Percentiles rank a stretch among this genome's conserved stretches.
Conservation (phyloP, 2,113 vertebrate genomes). For the Miniopterus natalensis region DNA sequence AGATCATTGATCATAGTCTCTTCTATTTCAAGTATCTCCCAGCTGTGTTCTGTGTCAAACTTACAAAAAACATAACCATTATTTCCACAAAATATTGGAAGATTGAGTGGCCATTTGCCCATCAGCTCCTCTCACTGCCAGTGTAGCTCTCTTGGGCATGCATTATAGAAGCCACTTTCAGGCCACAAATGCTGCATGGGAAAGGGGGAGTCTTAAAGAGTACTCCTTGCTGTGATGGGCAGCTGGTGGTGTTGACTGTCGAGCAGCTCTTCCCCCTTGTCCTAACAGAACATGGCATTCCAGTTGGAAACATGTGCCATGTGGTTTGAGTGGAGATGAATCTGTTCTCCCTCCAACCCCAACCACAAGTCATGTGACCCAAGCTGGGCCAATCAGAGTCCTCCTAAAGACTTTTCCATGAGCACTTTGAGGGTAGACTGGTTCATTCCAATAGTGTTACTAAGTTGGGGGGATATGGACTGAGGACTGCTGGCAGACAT, state of each 20-base stretch:
- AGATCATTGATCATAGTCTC: conserved; percentile 72
- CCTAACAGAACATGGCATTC: background rate
- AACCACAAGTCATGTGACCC: background rate
- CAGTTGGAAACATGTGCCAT: background rate
- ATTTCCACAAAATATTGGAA: conserved; percentile 70
- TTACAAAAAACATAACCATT: conserved; percentile 68
- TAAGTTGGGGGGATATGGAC: background rate
- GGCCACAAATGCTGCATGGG: background rate
- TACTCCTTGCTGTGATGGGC: background rate
- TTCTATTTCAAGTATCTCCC: conserved; percentile 70
- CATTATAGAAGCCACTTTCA: background rate
- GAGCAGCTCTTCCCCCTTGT: background rate
- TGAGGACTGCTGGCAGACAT: background rate
- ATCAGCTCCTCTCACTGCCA: conserved; percentile 47
- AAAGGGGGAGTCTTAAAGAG: background rate
- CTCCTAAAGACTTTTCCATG: background rate
- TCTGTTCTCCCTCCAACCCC: background rate
- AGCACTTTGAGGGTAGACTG: background rate
- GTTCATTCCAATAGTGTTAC: conserved; percentile 1
- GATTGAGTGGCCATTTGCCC: conserved; percentile 49
- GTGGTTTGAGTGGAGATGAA: background rate
- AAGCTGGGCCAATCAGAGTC: background rate
- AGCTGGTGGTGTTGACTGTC: background rate
- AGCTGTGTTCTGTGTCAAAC: conserved; percentile 77
- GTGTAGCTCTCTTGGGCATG: background rate